Percentiles rank a stretch among this genome's conserved stretches.
These are phyloP conservation scores for Penaeus monodon DNA, from an alignment of 2,888 invertebrate genomes.

Conservation along the genomic window DNA sequence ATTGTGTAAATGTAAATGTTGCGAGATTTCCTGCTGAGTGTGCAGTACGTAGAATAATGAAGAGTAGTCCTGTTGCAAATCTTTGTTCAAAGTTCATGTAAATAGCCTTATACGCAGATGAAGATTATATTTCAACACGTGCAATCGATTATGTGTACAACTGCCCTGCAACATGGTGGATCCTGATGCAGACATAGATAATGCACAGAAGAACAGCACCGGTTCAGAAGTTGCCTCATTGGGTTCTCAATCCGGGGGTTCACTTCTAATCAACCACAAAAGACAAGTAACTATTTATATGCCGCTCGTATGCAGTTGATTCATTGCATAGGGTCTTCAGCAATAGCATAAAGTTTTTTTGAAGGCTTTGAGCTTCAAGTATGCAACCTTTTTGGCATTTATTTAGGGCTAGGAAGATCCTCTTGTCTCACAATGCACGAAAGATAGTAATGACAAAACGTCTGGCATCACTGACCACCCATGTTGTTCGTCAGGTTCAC, in stretches of 20 bases:
- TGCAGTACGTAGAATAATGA: constrained; percentile 12
- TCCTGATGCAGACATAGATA: not conserved
- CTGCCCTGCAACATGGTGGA: not conserved
- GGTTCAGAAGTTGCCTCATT: no score
- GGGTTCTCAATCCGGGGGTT: no score
- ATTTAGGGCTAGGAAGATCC: not conserved
- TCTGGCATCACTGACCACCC: not conserved
- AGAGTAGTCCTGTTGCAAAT: constrained; percentile 36
- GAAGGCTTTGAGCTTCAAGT: no score
- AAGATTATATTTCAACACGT: not conserved
- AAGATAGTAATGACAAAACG: not conserved
- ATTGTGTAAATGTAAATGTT: constrained; percentile 53
- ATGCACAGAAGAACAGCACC: no score
- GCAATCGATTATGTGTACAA: constrained; percentile 25
- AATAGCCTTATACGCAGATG: constrained; percentile 49
- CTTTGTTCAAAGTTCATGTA: constrained; percentile 47
- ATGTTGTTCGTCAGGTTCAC: constrained; percentile 13
- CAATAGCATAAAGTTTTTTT: no score
- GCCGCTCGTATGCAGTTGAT: no score
- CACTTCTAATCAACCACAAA: no score
- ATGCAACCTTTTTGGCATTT: not conserved
- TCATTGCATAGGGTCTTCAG: no score
- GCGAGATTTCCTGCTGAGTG: constrained; percentile 34
- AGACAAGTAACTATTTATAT: no score
- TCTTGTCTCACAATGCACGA: not conserved